A percentile compares a stretch with the other conserved stretches of the same genome.
phyloP scores from a whole-genome alignment of 1,140 invertebrate species.

The Galendromus occidentalis region DNA sequence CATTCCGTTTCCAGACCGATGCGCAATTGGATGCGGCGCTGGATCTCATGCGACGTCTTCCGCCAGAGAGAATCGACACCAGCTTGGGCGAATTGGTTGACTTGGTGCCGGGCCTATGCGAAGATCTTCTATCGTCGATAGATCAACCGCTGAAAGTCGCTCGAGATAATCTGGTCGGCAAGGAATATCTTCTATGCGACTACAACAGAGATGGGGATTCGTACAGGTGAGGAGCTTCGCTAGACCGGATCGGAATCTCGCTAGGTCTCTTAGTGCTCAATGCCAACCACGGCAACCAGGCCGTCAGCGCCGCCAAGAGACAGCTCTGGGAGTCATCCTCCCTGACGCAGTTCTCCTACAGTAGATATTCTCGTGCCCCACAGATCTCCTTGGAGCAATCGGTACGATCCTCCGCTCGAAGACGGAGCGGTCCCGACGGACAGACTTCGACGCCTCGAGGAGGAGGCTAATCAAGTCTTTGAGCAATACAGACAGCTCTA shows the following conservation, averaged over 20 bases:
- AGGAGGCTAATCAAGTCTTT: slow-evolving; percentile 94
- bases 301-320: background rate
- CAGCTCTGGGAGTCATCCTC: background rate
- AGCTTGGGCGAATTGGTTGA: slow-evolving; percentile 94
- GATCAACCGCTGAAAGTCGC: slow-evolving; percentile 97
- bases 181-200: slow-evolving; percentile 94
- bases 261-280: background rate
- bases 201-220: slow-evolving; percentile 98
- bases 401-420: slow-evolving; percentile 88
- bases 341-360: background rate
- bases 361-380: background rate
- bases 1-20: no score
- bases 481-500: slow-evolving; percentile 97
- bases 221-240: slow-evolving; percentile 47
- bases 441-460: slow-evolving; percentile 75
- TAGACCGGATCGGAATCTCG: slow-evolving; percentile 11
- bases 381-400: slow-evolving; percentile 97
- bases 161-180: slow-evolving; percentile 75
- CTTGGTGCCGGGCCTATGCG: slow-evolving; percentile 68
- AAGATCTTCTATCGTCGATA: slow-evolving; percentile 88
- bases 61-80: slow-evolving; percentile 96
- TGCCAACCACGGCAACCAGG: background rate
- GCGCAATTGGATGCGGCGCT: slow-evolving; percentile 95
- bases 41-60: slow-evolving; percentile 92
- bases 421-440: slow-evolving; percentile 98